Percentiles rank a stretch among this genome's conserved stretches.
phyloP scores from a whole-genome alignment of 1,140 invertebrate genomes.

The Spodoptera litura region DNA sequence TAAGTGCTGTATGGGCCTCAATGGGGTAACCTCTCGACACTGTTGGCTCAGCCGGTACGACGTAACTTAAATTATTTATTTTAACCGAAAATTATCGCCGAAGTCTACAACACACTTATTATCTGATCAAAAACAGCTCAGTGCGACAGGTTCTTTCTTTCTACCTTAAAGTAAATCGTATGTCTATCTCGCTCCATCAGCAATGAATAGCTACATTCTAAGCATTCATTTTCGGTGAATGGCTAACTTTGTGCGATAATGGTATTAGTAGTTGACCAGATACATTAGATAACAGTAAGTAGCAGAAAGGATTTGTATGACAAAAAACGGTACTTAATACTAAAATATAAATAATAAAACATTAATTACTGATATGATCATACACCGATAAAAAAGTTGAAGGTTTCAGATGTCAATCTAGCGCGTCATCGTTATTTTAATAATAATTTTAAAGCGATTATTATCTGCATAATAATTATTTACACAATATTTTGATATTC shows the following conservation, averaged over 20 bases:
- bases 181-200: conserved; percentile 3
- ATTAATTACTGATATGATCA: conserved; percentile 5
- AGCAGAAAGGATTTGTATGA: neutral
- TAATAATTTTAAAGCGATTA: neutral
- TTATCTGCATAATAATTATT: conserved; percentile 1
- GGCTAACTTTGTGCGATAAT: conserved; percentile 19
- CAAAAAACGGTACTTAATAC: conserved; percentile 11
- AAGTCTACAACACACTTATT: conserved; percentile 59
- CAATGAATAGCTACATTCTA: conserved; percentile 35
- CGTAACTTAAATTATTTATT: conserved; percentile 61
- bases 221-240: conserved; percentile 43
- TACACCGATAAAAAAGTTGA: conserved; percentile 35
- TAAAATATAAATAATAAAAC: conserved; percentile 27
- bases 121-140: conserved; percentile 58
- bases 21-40: conserved; percentile 61
- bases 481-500: conserved; percentile 25
- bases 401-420: conserved; percentile 21
- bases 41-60: conserved; percentile 63
- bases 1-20: conserved; percentile 59
- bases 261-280: conserved; percentile 22
- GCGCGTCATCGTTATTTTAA: conserved; percentile 22
- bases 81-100: conserved; percentile 62
- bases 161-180: conserved; percentile 21
- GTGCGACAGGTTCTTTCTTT: conserved; percentile 50
- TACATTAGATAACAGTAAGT: conserved; percentile 25